Evolutionary conservation across 2,113 vertebrate genomes (phyloP).

Genomic region (Pteropus alecto): DNA sequence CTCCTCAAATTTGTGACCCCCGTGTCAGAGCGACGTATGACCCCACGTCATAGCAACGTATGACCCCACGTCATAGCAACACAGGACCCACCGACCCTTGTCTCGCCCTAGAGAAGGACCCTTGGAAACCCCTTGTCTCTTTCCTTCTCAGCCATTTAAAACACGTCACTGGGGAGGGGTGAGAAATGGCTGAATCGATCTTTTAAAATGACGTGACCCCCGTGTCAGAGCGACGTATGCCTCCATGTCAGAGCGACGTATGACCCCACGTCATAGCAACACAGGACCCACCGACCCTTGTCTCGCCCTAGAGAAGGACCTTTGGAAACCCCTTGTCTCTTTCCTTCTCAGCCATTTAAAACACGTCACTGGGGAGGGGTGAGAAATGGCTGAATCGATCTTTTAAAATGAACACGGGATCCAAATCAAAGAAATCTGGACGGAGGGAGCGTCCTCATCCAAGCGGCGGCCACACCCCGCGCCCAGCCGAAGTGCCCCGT

Average conservation of each 20-base stretch:
- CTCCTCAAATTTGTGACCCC: not conserved
- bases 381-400: slow-evolving; percentile 48
- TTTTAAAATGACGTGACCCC: slow-evolving; percentile 52
- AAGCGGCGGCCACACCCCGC: not conserved
- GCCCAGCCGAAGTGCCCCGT: slow-evolving; percentile 19
- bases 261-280: too few relatives aligned
- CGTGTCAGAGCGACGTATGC: too few relatives aligned
- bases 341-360: not conserved
- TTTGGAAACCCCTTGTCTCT: not conserved
- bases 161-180: not conserved
- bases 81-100: not conserved
- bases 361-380: not conserved
- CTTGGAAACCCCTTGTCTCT: not conserved
- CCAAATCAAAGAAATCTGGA: slow-evolving; percentile 15
- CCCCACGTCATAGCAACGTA: not conserved
- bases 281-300: not conserved
- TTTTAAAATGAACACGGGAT: slow-evolving; percentile 26
- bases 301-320: not conserved
- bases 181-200: slow-evolving; percentile 40
- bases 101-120: not conserved
- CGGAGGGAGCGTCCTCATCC: slow-evolving; percentile 49
- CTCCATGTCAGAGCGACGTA: not conserved
- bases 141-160: not conserved
- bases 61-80: not conserved
- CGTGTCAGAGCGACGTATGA: not conserved